These are phyloP conservation scores for Megaustenia siamemsis DNA, from an alignment of 2,888 invertebrate genomes.

Conservation along the genomic window DNA sequence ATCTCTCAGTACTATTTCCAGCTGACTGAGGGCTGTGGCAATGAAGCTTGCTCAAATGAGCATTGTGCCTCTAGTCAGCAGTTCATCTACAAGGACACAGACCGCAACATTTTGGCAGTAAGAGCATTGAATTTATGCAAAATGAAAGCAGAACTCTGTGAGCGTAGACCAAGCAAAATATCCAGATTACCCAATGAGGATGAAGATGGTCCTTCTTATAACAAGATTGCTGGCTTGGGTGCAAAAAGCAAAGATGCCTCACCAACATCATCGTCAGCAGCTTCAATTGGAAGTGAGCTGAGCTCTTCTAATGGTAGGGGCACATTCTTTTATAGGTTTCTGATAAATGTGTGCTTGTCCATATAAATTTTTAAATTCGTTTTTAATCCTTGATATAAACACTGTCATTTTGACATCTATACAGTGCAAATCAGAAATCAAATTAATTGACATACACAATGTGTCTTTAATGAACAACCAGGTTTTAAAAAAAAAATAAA, in stretches of 20 bases:
- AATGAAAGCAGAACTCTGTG: constrained; percentile 91
- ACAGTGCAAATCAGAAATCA: too few species aligned
- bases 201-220: constrained; percentile 23
- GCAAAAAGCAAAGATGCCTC: constrained; percentile 53
- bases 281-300: constrained; percentile 6
- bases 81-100: constrained; percentile 82
- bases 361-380: too few species aligned
- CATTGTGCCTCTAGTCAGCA: constrained; percentile 90
- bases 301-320: constrained; percentile 19
- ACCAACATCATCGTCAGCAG: constrained; percentile 48
- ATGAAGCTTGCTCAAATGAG: constrained; percentile 90
- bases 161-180: constrained; percentile 73
- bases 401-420: too few species aligned
- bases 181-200: constrained; percentile 61
- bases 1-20: constrained; percentile 96
- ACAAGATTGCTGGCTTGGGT: constrained; percentile 35
- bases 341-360: too few species aligned
- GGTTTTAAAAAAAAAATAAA: too few species aligned
- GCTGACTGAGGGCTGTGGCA: constrained; percentile 94
- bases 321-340: neutral
- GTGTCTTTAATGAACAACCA: too few species aligned
- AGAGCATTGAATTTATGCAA: constrained; percentile 90
- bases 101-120: constrained; percentile 93
- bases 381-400: too few species aligned
- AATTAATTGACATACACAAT: too few species aligned